phyloP scores from a whole-genome alignment of 2,888 invertebrate species.

The Shargacucullia verbasci region DNA sequence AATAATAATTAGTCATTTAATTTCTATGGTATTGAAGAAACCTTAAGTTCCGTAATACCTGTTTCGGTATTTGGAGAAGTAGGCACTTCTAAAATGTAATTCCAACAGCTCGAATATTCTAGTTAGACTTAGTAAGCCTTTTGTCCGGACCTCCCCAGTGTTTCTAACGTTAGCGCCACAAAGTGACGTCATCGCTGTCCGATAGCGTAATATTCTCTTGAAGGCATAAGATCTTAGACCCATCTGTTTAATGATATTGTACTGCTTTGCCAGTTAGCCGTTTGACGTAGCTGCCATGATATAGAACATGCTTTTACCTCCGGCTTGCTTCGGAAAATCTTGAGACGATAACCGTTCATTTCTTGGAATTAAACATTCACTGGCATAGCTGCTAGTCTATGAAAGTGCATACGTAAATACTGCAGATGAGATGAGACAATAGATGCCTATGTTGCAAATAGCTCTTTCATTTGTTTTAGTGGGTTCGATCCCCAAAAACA shows the following conservation, averaged over 20 bases:
- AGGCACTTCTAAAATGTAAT: constrained; percentile 9
- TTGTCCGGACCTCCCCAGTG: constrained; percentile 17
- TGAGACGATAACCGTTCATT: not conserved
- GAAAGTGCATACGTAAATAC: not conserved
- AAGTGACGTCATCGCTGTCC: constrained; percentile 37
- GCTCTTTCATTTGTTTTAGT: too few species aligned
- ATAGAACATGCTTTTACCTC: constrained; percentile 10
- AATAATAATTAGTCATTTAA: too few species aligned
- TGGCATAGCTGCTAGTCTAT: not conserved
- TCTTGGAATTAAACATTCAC: not conserved
- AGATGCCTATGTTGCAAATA: not conserved
- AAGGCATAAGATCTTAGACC: constrained; percentile 9
- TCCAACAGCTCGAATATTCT: constrained; percentile 21
- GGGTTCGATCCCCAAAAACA: too few species aligned
- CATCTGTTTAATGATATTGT: constrained; percentile 29
- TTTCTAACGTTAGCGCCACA: constrained; percentile 33
- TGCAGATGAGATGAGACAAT: too few species aligned
- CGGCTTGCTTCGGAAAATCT: not conserved
- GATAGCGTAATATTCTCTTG: constrained; percentile 42
- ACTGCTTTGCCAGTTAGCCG: constrained; percentile 31
- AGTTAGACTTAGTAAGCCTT: constrained; percentile 31
- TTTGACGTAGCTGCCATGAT: constrained; percentile 18
- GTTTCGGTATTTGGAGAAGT: constrained; percentile 2
- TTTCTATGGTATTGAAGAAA: too few species aligned
- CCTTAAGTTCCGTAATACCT: too few species aligned